Percentiles rank a stretch among this genome's conserved stretches.
phyloP scores from a whole-genome alignment of 2,113 vertebrate species.

The Nanorana parkeri region DNA sequence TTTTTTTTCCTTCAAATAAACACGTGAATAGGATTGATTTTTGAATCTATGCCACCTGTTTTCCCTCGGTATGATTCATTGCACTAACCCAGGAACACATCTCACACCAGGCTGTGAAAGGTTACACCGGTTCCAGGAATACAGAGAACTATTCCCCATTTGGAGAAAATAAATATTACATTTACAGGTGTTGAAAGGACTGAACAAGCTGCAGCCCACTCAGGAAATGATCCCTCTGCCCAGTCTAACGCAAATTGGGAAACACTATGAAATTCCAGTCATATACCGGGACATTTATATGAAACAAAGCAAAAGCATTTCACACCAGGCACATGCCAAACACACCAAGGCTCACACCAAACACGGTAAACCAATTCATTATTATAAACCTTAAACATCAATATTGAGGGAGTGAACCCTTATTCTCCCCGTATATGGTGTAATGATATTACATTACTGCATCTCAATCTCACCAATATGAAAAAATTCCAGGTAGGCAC shows the following conservation, averaged over 20 bases:
- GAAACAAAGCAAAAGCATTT: too few species aligned
- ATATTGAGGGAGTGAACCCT: too few species aligned
- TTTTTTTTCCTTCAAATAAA: background rate
- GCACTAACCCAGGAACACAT: background rate
- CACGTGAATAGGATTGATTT: background rate
- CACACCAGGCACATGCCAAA: too few species aligned
- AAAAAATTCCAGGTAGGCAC: too few species aligned
- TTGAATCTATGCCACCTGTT: background rate
- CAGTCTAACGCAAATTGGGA: background rate
- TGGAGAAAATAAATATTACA: background rate
- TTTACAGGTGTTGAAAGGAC: background rate
- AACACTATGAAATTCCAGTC: background rate
- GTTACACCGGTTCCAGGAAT: constrained; percentile 15
- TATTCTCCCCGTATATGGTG: too few species aligned
- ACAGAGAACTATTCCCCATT: background rate
- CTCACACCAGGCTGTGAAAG: background rate
- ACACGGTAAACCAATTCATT: too few species aligned
- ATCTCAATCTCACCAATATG: too few species aligned
- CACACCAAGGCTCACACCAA: too few species aligned
- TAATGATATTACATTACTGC: too few species aligned
- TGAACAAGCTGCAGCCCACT: background rate
- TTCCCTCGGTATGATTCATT: constrained; percentile 5
- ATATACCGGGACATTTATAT: too few species aligned
- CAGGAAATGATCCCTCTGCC: background rate
- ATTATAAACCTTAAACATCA: too few species aligned